These are phyloP conservation scores for Tamandua tetradactyla DNA, from an alignment of 2,797 vertebrate species.

Conservation along the genomic window DNA sequence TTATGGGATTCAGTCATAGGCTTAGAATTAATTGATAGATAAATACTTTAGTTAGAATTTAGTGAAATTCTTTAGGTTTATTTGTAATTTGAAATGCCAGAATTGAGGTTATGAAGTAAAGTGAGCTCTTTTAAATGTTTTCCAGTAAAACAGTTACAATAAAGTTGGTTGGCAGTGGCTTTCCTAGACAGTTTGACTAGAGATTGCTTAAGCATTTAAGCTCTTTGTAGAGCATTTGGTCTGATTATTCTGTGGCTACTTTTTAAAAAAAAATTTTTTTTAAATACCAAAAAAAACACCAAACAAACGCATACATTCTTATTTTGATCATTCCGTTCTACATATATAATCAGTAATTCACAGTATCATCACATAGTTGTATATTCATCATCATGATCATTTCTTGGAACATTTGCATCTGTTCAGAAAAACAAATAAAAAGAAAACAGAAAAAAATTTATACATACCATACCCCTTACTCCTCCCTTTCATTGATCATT, in stretches of 20 bases:
- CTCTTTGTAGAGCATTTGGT: neutral
- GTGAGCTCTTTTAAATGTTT: neutral
- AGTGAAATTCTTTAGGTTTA: neutral
- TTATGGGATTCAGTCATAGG: neutral
- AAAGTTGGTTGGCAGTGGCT: neutral
- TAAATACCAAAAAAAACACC: no score
- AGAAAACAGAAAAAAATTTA: no score
- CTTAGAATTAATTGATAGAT: slow-evolving; percentile 21
- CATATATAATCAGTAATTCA: no score
- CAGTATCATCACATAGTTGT: no score
- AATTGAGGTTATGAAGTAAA: slow-evolving; percentile 51
- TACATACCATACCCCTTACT: no score
- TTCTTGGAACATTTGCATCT: no score
- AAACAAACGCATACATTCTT: no score
- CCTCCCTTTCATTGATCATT: no score
- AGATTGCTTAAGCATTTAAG: neutral
- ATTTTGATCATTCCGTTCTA: no score
- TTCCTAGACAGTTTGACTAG: neutral
- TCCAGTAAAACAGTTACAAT: neutral
- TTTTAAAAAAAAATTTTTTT: no score
- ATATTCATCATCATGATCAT: no score
- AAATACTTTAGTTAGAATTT: slow-evolving; percentile 28
- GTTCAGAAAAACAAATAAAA: no score
- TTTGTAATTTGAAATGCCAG: slow-evolving; percentile 49
- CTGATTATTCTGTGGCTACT: neutral